These are phyloP conservation scores for Laticauda colubrina DNA, from an alignment of 2,113 vertebrate species.

Conservation along the genomic window DNA sequence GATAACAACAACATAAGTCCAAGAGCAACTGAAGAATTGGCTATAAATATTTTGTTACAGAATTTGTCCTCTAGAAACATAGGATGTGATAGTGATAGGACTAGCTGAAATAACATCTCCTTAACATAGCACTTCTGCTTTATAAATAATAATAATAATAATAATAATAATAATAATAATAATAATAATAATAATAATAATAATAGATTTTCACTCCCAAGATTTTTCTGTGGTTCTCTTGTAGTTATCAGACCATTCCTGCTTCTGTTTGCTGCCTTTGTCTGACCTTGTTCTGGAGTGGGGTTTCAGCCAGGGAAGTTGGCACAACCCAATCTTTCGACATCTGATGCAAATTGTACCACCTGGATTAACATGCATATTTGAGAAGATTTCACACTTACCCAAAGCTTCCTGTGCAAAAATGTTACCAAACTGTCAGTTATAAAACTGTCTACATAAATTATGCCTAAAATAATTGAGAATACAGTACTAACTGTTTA, in stretches of 20 bases:
- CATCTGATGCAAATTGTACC: background rate
- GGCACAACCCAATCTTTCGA: background rate
- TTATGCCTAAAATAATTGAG: background rate
- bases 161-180: background rate
- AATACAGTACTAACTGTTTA: background rate
- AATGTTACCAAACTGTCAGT: background rate
- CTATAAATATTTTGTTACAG: background rate
- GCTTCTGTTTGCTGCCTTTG: background rate
- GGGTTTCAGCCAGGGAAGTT: background rate
- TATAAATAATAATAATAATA: background rate
- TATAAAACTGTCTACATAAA: background rate
- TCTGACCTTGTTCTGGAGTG: background rate
- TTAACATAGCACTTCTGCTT: background rate
- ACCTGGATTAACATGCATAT: background rate
- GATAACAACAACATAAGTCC: background rate
- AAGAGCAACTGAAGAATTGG: background rate
- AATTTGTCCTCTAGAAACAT: background rate
- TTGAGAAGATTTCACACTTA: background rate
- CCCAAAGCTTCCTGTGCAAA: background rate
- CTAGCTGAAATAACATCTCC: rapidly evolving
- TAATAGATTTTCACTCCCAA: background rate
- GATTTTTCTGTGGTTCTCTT: background rate
- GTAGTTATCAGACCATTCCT: background rate
- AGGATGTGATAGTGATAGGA: conserved; percentile 8
- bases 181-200: background rate